Evolutionary conservation across 2,888 invertebrate genomes (phyloP), one percentile per base, ranked within the genome.

Genomic region (Lydus trimaculatus): DNA sequence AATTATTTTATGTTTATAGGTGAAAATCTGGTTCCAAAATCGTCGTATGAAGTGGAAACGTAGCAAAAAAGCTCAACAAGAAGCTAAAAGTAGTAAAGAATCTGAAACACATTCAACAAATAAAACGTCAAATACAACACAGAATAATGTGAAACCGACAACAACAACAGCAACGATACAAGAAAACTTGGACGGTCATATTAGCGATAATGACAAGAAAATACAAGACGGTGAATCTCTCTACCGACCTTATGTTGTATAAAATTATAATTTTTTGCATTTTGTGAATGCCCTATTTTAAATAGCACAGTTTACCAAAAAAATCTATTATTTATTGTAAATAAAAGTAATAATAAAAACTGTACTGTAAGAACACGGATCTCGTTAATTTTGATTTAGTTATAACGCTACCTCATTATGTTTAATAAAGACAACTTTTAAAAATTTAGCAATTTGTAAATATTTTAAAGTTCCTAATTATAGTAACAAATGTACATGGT

Each of bases 1-100:
- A 8, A 1, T 43, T 7, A 8, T 61, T 59, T 56, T 78, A 81
- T 83, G 73, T 77, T 80, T 80, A 13, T 90, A 97, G 95, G 97
- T 97, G 72, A 97, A 97, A 89, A 97, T 98, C 80, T 98, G 97
- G 98, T 99, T 99, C 86, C 98, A 99, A 90, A 98, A 98, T 85
- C 90, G 98, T 62, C 91, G 98, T 78, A 98, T 98, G 98, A 98
- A 98, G 84, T 98, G 98, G 97, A 99, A 99, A 84, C 88, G 99
- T 13, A 97, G 97, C 74, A 98, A 98, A 89, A 98, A 98, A 81
- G 96, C 96, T 0, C 96, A 96, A 83, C 94, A 95, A 76, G 96
- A 96, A 85, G 91, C 94, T 31, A 93, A 93, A 86, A 79, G 79
- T 58, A 88, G 85, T 15, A 72, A 70, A 58, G 77, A 76, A 31